Base-by-base conservation (phyloP, 1,140 invertebrate genomes). In the Neoseiulus cucumeris region DNA sequence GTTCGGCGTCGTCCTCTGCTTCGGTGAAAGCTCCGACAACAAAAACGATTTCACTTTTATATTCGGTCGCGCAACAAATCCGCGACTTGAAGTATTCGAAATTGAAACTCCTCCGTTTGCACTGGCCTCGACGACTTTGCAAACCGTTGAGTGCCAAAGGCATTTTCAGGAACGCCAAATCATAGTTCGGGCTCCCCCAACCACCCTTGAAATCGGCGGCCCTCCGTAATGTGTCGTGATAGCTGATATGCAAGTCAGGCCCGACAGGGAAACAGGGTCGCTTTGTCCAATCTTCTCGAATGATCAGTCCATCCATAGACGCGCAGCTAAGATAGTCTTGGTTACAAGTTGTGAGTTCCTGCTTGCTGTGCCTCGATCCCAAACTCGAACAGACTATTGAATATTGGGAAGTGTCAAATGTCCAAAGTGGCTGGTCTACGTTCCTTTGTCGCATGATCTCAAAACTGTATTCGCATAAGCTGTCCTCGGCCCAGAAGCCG, bases 401-500 rank as follows among this genome's bases (percentile, higher is more conserved):
- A 33, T 59, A 59, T 25, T 33, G 51, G 1, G 51, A 59, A 9
- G 51, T 59, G 51, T 59, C 51, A 25, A 59, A 59, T 20, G 22
- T 59, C 51, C 51, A 59, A 17, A 59, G 33, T 14, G 51, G 51
- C 9, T 59, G 51, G 17, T 59, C 51, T 2, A 59, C 51, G 14
- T 59, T 59, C 25, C 51, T 25, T 25, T 14, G 51, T 14, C 51
- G 51, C 51, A 59, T 59, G 1, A 12, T 25, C 33, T 18, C 51
- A 25, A 59, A 59, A 25, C 51, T 59, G 51, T 59, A 59, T 1
- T 59, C 51, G 22, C 51, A 59, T 12, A 59, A 25, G 51, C 51
- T 59, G 33, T 59, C 51, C 51, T 59, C 51, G 9, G 51, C 51
- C 51, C 51, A 59, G 51, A 59, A 59, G 14, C 51, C 22, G 51